phyloP scores from a whole-genome alignment of 2,797 vertebrate species.

The Acanthopagrus latus region DNA sequence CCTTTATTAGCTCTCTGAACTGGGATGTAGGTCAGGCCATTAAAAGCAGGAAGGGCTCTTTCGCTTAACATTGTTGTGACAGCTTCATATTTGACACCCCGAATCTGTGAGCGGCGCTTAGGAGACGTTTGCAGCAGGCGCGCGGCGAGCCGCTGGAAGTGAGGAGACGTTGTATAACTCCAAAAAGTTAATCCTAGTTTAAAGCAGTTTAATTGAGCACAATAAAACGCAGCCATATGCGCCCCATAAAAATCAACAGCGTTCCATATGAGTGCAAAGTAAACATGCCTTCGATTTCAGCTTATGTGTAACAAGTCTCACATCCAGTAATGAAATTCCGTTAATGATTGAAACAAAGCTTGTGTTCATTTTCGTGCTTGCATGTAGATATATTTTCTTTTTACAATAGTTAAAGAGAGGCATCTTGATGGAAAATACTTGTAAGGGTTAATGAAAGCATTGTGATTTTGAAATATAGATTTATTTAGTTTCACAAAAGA shows the following conservation, averaged over 20 bases:
- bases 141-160: constrained; percentile 39
- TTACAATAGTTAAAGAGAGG: constrained; percentile 21
- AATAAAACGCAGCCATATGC: constrained; percentile 82
- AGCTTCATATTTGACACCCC: constrained; percentile 76
- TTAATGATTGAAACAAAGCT: constrained; percentile 63
- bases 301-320: constrained; percentile 63
- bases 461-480: constrained; percentile 37
- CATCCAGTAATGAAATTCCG: constrained; percentile 52
- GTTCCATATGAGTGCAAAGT: constrained; percentile 78
- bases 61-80: constrained; percentile 82
- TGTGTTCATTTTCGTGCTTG: constrained; percentile 28
- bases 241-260: constrained; percentile 77
- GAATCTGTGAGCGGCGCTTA: constrained; percentile 53
- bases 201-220: constrained; percentile 79
- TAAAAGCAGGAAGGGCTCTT: constrained; percentile 91
- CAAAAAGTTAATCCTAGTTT: constrained; percentile 81
- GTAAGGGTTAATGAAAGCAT: constrained; percentile 10
- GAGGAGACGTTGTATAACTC: constrained; percentile 54
- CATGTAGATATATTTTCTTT: constrained; percentile 20
- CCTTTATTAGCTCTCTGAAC: constrained; percentile 96
- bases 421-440: constrained; percentile 24
- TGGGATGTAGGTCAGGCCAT: constrained; percentile 97
- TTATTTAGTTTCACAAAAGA: constrained; percentile 30
- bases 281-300: constrained; percentile 72
- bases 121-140: constrained; percentile 57